Base-by-base conservation (phyloP, 2,888 invertebrate genomes). In the Perizoma flavofasciatum region DNA sequence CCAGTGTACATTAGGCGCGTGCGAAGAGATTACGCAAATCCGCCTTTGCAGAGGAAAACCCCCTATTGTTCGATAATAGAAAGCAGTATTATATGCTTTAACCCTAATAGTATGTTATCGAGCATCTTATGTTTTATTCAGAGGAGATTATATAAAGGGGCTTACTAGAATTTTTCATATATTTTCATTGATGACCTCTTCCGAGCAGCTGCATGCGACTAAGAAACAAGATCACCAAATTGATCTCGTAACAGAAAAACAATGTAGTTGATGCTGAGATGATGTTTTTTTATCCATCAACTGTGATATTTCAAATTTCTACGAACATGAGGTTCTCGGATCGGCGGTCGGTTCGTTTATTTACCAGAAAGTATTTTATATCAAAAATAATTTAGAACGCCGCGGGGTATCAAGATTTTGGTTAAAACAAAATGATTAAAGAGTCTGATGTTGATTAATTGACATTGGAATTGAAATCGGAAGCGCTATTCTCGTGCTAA, bases 81-180 rank as follows among this genome's bases (percentile, higher is more conserved):
- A 86, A 83, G 81, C 82, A 74, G 81, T 79, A 88, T 89, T 88
- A 87, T 83, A 81, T 80, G 85, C 81, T 77, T 86, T 84, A 88
- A 83, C 84, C 83, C 83, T 88, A 86, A 88, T 85, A 85, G 83
- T 83, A 82, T 78, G 83, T 85, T 88, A 91, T 89, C 88, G 83
- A 83, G 78, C 77, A 85, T 84, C 89, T 88, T 84, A 91, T 90
- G 90, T 89, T 81, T 92, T 90, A 91, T 92, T 91, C 90, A 92
- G 75, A 74, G 69, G 82, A 86, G 86, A 89, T 92, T 88, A 90
- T 72, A 67, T 54, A 69, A 54, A 78, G 83, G 82, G 78, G 78
- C 81, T 74, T 67, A 59, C 71, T 68, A 81, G 77, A 81, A 83
- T 84, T 85, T 86, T 86, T 87, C 79, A 77, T 80, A 83, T 81